Percentiles rank a stretch among this genome's conserved stretches.
These are phyloP conservation scores for Drosophila anomelani DNA, from an alignment of 2,888 invertebrate species.

Conservation along the genomic window DNA sequence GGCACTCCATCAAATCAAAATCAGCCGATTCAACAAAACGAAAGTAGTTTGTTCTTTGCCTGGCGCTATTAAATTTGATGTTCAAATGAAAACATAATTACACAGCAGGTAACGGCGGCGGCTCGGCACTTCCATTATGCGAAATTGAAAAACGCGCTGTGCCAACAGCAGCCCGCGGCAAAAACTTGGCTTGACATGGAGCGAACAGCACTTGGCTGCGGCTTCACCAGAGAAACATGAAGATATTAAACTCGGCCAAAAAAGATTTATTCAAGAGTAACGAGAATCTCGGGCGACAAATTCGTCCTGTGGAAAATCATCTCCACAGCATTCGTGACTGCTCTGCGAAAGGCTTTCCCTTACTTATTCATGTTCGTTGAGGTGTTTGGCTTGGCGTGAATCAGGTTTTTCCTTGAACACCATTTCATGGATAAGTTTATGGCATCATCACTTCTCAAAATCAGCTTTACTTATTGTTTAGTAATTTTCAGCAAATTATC, in stretches of 20 bases:
- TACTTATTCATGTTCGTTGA: slow-evolving; percentile 1
- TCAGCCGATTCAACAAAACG: slow-evolving; percentile 65
- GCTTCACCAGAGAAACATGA: slow-evolving; percentile 62
- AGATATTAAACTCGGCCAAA: slow-evolving; percentile 62
- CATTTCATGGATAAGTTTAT: not conserved
- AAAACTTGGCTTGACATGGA: slow-evolving; percentile 10
- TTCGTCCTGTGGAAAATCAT: slow-evolving; percentile 32
- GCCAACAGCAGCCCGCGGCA: slow-evolving; percentile 55
- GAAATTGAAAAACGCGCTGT: slow-evolving; percentile 51
- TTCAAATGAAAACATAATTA: slow-evolving; percentile 70
- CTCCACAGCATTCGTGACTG: not conserved
- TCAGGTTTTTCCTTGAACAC: slow-evolving; percentile 2
- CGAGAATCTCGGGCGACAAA: slow-evolving; percentile 1
- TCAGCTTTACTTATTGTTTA: not conserved
- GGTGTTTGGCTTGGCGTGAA: not conserved
- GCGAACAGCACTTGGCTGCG: slow-evolving; percentile 15
- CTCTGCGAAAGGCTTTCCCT: not conserved
- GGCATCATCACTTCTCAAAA: not conserved
- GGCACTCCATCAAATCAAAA: slow-evolving; percentile 72
- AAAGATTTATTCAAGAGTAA: slow-evolving; percentile 59
- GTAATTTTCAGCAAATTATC: not conserved
- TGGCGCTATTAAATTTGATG: slow-evolving; percentile 63
- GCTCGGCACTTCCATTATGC: slow-evolving; percentile 55
- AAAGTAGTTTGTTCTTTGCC: slow-evolving; percentile 71
- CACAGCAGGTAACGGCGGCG: slow-evolving; percentile 43